These are phyloP conservation scores for Cheumatopsyche charites DNA, from an alignment of 1,140 invertebrate species.

Conservation along the genomic window DNA sequence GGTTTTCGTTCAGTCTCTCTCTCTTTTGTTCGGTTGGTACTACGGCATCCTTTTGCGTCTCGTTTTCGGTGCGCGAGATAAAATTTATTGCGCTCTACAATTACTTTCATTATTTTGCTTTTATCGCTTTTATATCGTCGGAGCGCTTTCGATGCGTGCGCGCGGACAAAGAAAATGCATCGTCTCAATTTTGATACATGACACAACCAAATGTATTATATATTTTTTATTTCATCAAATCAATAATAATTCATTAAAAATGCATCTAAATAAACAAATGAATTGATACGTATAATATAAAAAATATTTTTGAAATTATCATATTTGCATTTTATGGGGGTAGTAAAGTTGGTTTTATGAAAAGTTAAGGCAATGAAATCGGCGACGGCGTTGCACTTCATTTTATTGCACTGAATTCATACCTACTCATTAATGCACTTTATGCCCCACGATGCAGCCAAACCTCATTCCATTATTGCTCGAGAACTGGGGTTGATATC, in stretches of 20 bases:
- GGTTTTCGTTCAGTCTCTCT: too few species aligned
- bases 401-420: conserved; percentile 9
- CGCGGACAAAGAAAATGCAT: too few species aligned
- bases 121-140: too few species aligned
- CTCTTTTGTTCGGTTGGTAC: not conserved
- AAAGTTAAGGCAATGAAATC: conserved; percentile 3
- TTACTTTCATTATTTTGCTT: conserved; percentile 16
- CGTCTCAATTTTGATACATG: too few species aligned
- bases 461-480: conserved; percentile 14
- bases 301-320: too few species aligned
- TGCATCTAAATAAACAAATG: too few species aligned
- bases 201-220: too few species aligned
- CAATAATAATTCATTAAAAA: too few species aligned
- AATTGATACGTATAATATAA: too few species aligned
- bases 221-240: too few species aligned
- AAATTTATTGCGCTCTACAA: conserved; percentile 22
- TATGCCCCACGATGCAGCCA: conserved; percentile 13
- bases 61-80: not conserved
- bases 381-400: conserved; percentile 7
- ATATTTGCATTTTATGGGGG: not conserved
- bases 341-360: conserved; percentile 7
- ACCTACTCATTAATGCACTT: conserved; percentile 18
- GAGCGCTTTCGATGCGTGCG: too few species aligned
- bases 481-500: not conserved
- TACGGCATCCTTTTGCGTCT: not conserved